phyloP scores from a whole-genome alignment of 2,113 vertebrate species.

The Aptenodytes patagonicus region DNA sequence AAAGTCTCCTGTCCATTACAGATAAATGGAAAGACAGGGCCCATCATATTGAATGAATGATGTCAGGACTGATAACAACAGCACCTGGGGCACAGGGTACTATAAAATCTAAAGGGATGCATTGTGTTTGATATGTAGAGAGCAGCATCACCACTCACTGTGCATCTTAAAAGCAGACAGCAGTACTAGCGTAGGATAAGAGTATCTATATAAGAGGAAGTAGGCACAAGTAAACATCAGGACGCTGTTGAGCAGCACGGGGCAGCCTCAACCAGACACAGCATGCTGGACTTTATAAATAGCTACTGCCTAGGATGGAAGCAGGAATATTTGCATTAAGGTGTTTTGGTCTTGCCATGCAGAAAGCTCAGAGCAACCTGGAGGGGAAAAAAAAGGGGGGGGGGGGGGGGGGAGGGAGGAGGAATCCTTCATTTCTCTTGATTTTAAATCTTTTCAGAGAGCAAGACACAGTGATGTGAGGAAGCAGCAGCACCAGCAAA shows the following conservation, averaged over 20 bases:
- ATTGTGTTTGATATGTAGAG: constrained; percentile 30
- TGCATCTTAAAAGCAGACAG: constrained; percentile 4
- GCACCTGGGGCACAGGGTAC: constrained; percentile 12
- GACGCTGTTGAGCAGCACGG: background rate
- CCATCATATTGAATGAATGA: constrained; percentile 48
- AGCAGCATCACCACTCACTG: constrained; percentile 5
- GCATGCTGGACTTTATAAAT: background rate
- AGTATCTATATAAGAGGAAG: background rate
- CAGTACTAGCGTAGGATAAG: background rate
- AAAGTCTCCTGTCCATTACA: constrained; percentile 37
- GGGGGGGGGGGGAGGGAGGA: rapidly evolving
- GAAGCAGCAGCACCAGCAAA: background rate
- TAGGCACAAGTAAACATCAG: constrained; percentile 1
- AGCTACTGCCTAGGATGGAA: background rate
- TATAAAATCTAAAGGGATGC: constrained; percentile 38
- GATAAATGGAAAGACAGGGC: constrained; percentile 50
- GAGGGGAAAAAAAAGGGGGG: background rate
- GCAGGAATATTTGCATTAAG: background rate
- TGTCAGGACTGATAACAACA: constrained; percentile 28
- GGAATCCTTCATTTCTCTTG: background rate
- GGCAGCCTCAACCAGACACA: background rate
- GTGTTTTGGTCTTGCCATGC: background rate
- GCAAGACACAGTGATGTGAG: background rate
- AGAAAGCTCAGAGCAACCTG: background rate
- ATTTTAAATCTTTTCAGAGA: background rate